Percentiles rank a stretch among this genome's conserved stretches.
These are phyloP conservation scores for Paracanthobrama guichenoti DNA, from an alignment of 2,113 vertebrate genomes.

Conservation along the genomic window DNA sequence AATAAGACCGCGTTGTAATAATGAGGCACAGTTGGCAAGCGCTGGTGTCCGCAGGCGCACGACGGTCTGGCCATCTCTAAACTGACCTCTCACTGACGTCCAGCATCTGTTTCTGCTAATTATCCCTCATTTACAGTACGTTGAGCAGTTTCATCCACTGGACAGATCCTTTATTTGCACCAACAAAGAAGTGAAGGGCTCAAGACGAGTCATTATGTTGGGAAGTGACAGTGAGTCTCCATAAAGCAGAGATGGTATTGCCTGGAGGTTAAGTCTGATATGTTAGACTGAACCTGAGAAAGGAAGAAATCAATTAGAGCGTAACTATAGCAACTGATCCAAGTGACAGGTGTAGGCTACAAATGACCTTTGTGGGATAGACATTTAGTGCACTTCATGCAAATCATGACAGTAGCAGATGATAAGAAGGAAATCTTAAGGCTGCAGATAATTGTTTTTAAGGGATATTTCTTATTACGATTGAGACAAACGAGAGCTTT, in stretches of 20 bases:
- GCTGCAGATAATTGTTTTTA: neutral
- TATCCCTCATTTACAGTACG: neutral
- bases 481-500: neutral
- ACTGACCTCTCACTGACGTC: neutral
- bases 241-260: neutral
- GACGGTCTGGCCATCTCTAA: neutral
- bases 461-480: neutral
- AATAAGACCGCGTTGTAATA: no score
- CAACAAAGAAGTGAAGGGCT: neutral
- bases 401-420: neutral
- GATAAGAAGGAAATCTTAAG: neutral
- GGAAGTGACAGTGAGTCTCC: neutral
- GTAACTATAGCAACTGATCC: constrained; percentile 37
- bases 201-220: neutral
- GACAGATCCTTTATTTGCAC: constrained; percentile 1
- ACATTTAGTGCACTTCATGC: neutral
- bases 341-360: constrained; percentile 29
- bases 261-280: neutral
- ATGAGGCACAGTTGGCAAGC: no score
- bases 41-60: neutral
- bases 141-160: neutral
- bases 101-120: constrained; percentile 21
- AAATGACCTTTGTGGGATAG: constrained; percentile 6
- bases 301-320: constrained; percentile 22
- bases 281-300: constrained; percentile 9